A percentile compares a stretch with the other conserved stretches of the same genome.
Evolutionary conservation across 2,888 invertebrate species (phyloP).

Genomic region (Chaetogeoica ovagalla): DNA sequence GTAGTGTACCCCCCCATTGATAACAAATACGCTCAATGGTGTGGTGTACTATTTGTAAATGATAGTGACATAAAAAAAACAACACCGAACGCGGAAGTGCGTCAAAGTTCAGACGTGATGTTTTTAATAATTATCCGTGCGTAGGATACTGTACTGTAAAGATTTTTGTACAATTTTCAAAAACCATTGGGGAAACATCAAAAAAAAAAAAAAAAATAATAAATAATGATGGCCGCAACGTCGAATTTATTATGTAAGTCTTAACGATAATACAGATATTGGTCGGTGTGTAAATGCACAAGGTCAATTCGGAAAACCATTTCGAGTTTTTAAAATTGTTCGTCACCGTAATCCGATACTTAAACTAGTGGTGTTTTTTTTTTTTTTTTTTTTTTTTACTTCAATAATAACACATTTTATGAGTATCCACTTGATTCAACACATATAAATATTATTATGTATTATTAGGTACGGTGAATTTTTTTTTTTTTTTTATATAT

Average conservation of each 20-base stretch:
- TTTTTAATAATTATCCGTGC: background rate
- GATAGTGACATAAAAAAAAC: background rate
- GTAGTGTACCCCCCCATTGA: no score
- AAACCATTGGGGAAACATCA: no score
- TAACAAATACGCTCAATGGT: no score
- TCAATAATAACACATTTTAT: background rate
- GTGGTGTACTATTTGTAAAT: no score
- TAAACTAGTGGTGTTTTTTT: no score
- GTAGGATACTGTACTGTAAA: no score
- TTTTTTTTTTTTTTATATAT: no score
- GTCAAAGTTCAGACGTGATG: background rate
- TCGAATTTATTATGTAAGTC: constrained; percentile 34
- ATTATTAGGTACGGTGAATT: no score
- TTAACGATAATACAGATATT: background rate
- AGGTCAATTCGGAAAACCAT: constrained; percentile 8
- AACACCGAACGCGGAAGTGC: constrained; percentile 28
- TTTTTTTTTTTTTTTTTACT: background rate
- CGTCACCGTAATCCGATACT: background rate
- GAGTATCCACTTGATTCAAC: background rate
- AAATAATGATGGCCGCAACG: constrained; percentile 29
- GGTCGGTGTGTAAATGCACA: background rate
- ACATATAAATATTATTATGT: no score
- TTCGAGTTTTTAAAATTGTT: background rate
- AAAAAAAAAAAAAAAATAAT: no score
- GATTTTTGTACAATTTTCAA: background rate